These are phyloP conservation scores for Rhinolophus ferrumequinum DNA, from an alignment of 2,113 vertebrate species.

Conservation along the genomic window DNA sequence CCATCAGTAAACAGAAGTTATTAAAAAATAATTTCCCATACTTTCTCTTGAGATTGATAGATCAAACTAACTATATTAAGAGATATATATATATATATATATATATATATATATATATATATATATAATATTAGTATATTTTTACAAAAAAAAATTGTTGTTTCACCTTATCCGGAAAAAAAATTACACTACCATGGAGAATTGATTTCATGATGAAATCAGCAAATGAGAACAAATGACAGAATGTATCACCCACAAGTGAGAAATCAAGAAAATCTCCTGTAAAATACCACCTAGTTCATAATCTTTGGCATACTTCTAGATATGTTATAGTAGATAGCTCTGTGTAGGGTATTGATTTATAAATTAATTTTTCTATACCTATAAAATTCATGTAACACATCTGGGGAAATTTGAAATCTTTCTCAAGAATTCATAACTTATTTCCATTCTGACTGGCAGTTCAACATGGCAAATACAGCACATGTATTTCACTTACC, in stretches of 20 bases:
- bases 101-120: too few species aligned
- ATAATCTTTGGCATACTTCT: background rate
- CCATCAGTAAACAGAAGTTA: background rate
- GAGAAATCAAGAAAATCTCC: background rate
- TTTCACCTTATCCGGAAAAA: background rate
- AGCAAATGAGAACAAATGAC: background rate
- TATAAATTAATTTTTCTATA: background rate
- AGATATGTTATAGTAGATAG: background rate
- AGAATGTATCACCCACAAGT: background rate
- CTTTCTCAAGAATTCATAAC: background rate
- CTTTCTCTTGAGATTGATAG: background rate
- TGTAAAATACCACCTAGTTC: background rate
- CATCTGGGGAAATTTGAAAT: background rate
- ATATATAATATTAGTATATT: background rate
- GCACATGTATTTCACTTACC: background rate
- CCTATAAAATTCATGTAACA: background rate
- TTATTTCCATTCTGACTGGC: background rate
- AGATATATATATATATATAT: background rate
- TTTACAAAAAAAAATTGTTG: constrained; percentile 21
- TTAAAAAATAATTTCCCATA: background rate
- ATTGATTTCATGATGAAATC: background rate
- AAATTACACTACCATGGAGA: background rate
- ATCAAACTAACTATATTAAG: background rate
- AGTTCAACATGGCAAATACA: background rate
- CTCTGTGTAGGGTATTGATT: background rate